Evolutionary conservation across 2,888 invertebrate genomes (phyloP).

Genomic region (Therioaphis trifolii): DNA sequence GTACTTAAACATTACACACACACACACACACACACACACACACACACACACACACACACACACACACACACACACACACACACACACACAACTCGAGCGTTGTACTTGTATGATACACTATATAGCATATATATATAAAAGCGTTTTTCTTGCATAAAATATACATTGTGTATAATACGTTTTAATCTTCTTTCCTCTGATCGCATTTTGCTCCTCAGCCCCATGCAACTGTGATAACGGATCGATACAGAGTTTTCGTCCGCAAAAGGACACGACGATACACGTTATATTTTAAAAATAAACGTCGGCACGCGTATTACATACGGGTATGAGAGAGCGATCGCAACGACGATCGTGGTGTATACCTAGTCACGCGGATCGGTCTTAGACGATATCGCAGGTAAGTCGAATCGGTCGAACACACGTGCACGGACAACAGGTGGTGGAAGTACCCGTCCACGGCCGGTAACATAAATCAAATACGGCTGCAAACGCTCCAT

Average conservation of each 20-base stretch:
- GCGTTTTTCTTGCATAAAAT: conserved; percentile 2
- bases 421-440: background rate
- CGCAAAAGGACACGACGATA: background rate
- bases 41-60: too few relatives aligned
- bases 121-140: background rate
- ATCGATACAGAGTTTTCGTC: background rate
- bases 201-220: background rate
- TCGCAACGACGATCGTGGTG: background rate
- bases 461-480: conserved; percentile 8
- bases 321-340: too few relatives aligned
- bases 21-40: too few relatives aligned
- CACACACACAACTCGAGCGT: background rate
- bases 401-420: background rate
- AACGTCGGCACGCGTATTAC: too few relatives aligned
- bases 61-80: background rate
- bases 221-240: background rate
- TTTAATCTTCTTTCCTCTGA: background rate
- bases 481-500: background rate
- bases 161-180: background rate
- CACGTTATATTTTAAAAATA: too few relatives aligned
- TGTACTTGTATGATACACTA: background rate
- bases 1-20: background rate
- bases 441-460: background rate
- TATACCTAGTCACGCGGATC: background rate
- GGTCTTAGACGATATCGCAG: background rate